Base-by-base conservation (phyloP, 2,888 invertebrate species). In the Acheta domesticus region DNA sequence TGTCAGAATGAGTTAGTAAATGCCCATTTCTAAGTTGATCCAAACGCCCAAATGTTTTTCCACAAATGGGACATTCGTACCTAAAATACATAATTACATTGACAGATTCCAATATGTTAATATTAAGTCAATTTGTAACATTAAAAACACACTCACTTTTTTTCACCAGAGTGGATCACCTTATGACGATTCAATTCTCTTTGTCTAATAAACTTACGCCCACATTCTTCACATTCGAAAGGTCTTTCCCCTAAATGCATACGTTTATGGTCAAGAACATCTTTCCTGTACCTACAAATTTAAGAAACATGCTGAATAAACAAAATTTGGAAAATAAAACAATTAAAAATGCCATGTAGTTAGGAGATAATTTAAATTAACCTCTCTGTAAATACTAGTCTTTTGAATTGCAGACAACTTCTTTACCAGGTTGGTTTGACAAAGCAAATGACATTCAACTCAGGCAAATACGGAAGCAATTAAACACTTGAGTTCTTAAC, bases 121-220 rank as follows among this genome's bases (percentile, higher is more conserved):
- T 75, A 36, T 36, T 75, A 75, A 11, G n/a, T 62, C 11, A 62
- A 62, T 62, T 8, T 62, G 14, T n/a, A 20, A 14, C 20, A 23
- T 49, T 14, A 20, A 16, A 20, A 78, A 20, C 11, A 48, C 2
- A 12, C 77, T 75, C 79, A 81, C 80, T 76, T 81, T 50, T 81
- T 81, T 20, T 74, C 78, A n/a, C 48, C 75, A 16, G 79, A 49
- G 74, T 81, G 81, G 19, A 48, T 80, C 19, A 74, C 19, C 21
- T 74, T 77, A 73, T 81, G 81, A 14, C 81, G 77, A 12, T 75
- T 62, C 5, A 81, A 76, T 21, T 80, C 81, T 48, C 81, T 80
- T 48, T 74, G 79, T 11, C 81, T 79, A n/a, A 79, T 75, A 74
- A 81, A 81, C 21, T 49, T 50, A n/a, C 76, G 77, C n/a, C 74